A percentile compares a stretch with the other conserved stretches of the same genome.
These are phyloP conservation scores for Wasmannia auropunctata DNA, from an alignment of 1,140 invertebrate genomes.

Conservation along the genomic window DNA sequence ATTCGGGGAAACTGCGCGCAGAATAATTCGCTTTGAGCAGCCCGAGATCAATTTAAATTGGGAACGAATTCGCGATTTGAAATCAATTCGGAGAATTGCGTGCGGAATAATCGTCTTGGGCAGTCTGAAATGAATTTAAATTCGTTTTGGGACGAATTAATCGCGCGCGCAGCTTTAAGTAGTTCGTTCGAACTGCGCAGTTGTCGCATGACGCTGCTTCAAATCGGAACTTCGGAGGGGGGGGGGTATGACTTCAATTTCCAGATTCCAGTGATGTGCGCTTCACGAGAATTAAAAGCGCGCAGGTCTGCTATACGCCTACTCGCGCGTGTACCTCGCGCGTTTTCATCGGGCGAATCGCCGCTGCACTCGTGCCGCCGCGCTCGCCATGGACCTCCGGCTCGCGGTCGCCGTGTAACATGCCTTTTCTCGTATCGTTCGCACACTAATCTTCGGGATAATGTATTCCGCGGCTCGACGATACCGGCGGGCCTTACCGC, in stretches of 20 bases:
- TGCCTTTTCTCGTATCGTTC: conserved; percentile 74
- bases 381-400: conserved; percentile 59
- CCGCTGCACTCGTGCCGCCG: conserved; percentile 27
- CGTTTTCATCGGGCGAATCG: conserved; percentile 20
- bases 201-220: background rate
- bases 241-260: background rate
- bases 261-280: background rate
- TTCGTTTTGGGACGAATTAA: background rate
- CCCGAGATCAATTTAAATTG: background rate
- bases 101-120: too few relatives aligned
- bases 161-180: background rate
- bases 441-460: conserved; percentile 79
- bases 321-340: conserved; percentile 26
- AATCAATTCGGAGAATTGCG: background rate
- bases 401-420: conserved; percentile 53
- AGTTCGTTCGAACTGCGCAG: background rate
- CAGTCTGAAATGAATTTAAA: background rate
- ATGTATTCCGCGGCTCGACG: conserved; percentile 74
- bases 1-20: background rate
- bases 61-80: background rate
- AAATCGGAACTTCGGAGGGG: background rate
- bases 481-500: conserved; percentile 65
- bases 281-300: conserved; percentile 36
- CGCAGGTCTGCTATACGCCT: conserved; percentile 25
- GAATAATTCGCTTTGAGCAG: too few relatives aligned